These are phyloP conservation scores for Pseudomugil gertrudae DNA, from an alignment of 2,797 vertebrate genomes.

Conservation along the genomic window DNA sequence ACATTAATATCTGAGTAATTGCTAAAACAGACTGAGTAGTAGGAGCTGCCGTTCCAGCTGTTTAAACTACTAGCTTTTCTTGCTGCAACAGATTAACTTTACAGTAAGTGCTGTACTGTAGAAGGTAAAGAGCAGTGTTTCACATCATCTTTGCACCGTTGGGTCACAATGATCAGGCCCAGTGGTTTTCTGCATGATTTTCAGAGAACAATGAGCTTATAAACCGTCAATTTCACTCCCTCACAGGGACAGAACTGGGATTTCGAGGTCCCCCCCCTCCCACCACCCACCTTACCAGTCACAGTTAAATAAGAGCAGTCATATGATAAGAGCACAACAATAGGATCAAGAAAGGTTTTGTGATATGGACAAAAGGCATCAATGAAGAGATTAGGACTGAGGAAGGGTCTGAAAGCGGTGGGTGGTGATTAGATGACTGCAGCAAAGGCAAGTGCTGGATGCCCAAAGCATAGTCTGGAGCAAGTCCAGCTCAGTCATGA, in stretches of 20 bases:
- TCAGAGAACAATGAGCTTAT: constrained; percentile 69
- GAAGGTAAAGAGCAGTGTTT: constrained; percentile 50
- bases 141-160: too few species aligned
- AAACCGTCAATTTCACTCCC: constrained; percentile 45
- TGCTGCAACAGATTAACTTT: constrained; percentile 53
- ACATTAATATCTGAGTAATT: constrained; percentile 46
- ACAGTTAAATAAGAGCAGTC: constrained; percentile 65
- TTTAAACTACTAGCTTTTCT: constrained; percentile 63
- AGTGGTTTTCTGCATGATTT: constrained; percentile 41
- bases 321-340: constrained; percentile 47
- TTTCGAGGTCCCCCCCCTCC: too few species aligned
- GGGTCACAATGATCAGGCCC: constrained; percentile 14
- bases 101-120: constrained; percentile 65
- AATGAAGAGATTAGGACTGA: constrained; percentile 42
- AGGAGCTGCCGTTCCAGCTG: constrained; percentile 75
- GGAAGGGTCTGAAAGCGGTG: constrained; percentile 22
- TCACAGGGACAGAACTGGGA: constrained; percentile 49
- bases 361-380: constrained; percentile 65
- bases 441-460: constrained; percentile 46
- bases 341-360: constrained; percentile 44
- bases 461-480: constrained; percentile 8
- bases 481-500: not conserved
- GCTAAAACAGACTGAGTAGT: constrained; percentile 59
- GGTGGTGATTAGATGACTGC: constrained; percentile 36
- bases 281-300: constrained; percentile 57